Percentiles rank a stretch among this genome's conserved stretches.
Conservation (phyloP, 2,113 vertebrate species). For the Plestiodon gilberti region DNA sequence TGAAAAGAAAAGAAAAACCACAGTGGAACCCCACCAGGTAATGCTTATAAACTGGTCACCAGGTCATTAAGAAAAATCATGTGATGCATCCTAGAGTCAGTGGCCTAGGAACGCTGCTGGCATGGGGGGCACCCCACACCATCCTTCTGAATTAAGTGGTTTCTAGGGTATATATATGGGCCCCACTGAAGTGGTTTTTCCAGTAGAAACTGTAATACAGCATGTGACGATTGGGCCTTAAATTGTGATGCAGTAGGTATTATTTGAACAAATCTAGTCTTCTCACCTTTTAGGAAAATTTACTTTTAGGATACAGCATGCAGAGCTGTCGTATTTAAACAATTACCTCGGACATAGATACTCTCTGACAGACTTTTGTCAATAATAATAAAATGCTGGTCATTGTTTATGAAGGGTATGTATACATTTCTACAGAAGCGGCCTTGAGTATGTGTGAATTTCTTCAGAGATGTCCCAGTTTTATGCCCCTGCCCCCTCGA, state of each 20-base stretch:
- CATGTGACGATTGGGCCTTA: too few species aligned
- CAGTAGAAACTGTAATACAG: too few species aligned
- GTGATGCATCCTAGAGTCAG: background rate
- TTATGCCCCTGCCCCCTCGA: background rate
- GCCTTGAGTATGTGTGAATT: background rate
- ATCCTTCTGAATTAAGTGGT: too few species aligned
- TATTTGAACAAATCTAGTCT: background rate
- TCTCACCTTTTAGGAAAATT: background rate
- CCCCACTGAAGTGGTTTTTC: too few species aligned
- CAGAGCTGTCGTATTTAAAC: background rate
- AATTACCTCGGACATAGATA: background rate
- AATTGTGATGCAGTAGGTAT: too few species aligned
- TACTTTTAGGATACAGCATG: background rate
- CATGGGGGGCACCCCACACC: too few species aligned
- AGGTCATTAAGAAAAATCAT: background rate
- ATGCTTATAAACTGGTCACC: background rate
- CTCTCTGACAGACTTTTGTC: background rate
- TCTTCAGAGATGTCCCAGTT: background rate
- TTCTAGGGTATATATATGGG: too few species aligned
- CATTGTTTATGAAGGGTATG: fast-evolving
- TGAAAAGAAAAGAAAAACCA: too few species aligned
- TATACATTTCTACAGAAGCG: fast-evolving
- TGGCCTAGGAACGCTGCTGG: too few species aligned
- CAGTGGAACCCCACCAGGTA: background rate
- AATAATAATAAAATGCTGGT: background rate